phyloP scores from a whole-genome alignment of 2,888 invertebrate species.

The Lamellibrachia satsuma region DNA sequence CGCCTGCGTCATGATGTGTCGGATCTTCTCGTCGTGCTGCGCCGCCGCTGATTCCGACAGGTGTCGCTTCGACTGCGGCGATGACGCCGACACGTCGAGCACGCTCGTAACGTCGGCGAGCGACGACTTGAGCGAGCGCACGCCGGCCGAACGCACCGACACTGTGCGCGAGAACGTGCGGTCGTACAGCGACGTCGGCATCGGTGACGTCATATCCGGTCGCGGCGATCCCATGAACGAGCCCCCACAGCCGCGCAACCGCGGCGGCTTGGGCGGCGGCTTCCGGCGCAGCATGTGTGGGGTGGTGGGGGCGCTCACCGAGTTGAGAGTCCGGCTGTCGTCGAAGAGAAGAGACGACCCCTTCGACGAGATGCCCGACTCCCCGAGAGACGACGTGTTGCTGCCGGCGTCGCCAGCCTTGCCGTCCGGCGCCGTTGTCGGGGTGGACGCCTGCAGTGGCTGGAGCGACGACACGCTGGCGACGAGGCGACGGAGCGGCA shows the following conservation, averaged over 20 bases:
- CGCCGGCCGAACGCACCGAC: constrained; percentile 20
- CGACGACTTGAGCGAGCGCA: constrained; percentile 30
- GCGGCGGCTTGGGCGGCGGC: constrained; percentile 29
- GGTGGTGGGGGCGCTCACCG: constrained; percentile 19
- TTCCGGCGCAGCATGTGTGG: constrained; percentile 20
- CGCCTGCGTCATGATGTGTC: constrained; percentile 36
- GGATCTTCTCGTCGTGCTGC: constrained; percentile 36
- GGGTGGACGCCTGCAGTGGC: not conserved
- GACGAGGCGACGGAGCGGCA: not conserved
- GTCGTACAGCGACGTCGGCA: constrained; percentile 17
- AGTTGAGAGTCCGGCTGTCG: not conserved
- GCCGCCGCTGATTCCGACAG: not conserved
- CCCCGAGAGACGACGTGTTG: not conserved
- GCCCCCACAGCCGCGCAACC: constrained; percentile 18
- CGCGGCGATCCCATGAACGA: not conserved
- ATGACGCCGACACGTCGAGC: not conserved
- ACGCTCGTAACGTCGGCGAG: constrained; percentile 27
- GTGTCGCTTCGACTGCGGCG: not conserved
- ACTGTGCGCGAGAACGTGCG: not conserved
- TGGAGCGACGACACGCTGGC: not conserved
- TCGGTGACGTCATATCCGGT: not conserved
- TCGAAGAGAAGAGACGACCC: constrained; percentile 18
- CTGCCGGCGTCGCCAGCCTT: constrained; percentile 19
- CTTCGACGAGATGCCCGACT: constrained; percentile 28
- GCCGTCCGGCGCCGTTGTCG: constrained; percentile 17